A percentile compares a stretch with the other conserved stretches of the same genome.
Evolutionary conservation across 2,113 vertebrate genomes (phyloP).

Genomic region (Agapornis roseicollis): DNA sequence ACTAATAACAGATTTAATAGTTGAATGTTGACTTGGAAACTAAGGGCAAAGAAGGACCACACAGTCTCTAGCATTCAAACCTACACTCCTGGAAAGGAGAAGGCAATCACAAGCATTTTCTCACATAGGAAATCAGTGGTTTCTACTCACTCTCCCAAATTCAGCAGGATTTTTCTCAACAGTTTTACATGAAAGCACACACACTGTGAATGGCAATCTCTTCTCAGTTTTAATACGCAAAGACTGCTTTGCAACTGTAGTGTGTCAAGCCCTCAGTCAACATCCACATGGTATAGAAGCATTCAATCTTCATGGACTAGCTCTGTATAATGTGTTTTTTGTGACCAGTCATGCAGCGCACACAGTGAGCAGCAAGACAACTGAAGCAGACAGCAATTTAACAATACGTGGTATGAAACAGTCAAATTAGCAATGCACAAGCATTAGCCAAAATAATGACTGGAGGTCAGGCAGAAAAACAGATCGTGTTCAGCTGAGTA

Average conservation of each 20-base stretch:
- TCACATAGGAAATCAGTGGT: background rate
- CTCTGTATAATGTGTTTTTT: background rate
- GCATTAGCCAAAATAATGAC: conserved; percentile 5
- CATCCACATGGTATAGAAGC: accelerated
- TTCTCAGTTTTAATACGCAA: background rate
- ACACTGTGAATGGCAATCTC: background rate
- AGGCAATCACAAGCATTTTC: background rate
- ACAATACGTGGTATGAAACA: background rate
- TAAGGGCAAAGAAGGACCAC: background rate
- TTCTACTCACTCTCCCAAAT: background rate
- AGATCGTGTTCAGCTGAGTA: background rate
- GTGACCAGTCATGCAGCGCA: background rate
- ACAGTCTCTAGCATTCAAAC: background rate
- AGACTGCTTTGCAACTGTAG: background rate
- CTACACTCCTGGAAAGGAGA: background rate
- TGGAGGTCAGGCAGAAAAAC: background rate
- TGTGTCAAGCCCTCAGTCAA: background rate
- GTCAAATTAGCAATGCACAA: background rate
- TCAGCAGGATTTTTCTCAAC: background rate
- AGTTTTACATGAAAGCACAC: background rate
- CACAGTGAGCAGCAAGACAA: background rate
- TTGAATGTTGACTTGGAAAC: background rate
- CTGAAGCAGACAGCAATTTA: background rate
- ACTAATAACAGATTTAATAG: background rate
- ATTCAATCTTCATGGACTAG: background rate